Base-by-base conservation (phyloP, 2,888 invertebrate genomes). In the Ceraclea dissimilis region DNA sequence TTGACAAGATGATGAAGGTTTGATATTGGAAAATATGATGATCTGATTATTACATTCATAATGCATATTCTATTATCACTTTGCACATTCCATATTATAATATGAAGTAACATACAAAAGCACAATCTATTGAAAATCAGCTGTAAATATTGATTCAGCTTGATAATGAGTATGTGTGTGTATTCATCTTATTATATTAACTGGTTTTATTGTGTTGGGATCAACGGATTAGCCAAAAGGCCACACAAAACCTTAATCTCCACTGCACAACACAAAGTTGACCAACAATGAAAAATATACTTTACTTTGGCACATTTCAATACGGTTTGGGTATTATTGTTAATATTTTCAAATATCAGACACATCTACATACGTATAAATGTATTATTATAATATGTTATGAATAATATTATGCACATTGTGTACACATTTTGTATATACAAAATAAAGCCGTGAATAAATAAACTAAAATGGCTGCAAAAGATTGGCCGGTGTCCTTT, bases 211-310 rank as follows among this genome's bases (percentile, higher is more conserved):
- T n/a, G 39, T 39, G 39, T 39, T 39, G 21, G 52, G 52, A 58
- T 58, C 58, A 54, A 51, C 58, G 54, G 58, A 58, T 58, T 58
- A 18, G 31, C 33, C 31, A 54, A 58, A 58, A 46, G 58, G 58
- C 54, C 58, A 47, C 58, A 58, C 58, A 58, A 58, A 58, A 51
- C 51, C 31, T 31, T 58, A 58, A 57, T 53, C 57, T 57, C 47
- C 34, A 39, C 48, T 51, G 48, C 34, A 22, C 51, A 46, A 54
- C 39, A 22, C 21, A 31, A 20, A 22, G 17, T 34, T 18, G 19
- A 49, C 20, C 54, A 51, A 52, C 39, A 50, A 54, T 26, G 54
- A 21, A 49, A 43, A 46, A 52, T 22, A 47, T 43, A 46, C 52
- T 22, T 21, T 21, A 20, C 18, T 26, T 50, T 54, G 34, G 58